A percentile compares a stretch with the other conserved stretches of the same genome.
Evolutionary conservation across 1,140 invertebrate species (phyloP).

Genomic region (Melipona quadrifasciata): DNA sequence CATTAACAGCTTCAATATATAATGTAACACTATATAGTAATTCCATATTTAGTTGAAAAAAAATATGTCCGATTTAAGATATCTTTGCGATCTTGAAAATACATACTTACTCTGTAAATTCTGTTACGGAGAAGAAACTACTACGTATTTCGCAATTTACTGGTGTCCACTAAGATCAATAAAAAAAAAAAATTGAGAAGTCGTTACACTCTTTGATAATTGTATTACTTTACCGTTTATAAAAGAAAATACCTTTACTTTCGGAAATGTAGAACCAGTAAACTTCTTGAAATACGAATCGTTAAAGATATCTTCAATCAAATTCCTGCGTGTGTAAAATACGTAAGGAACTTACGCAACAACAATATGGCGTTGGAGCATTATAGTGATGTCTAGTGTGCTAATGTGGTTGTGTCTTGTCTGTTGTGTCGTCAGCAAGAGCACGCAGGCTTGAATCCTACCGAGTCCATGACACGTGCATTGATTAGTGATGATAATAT

Average conservation of each 20-base stretch:
- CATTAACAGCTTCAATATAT: slow-evolving; percentile 41
- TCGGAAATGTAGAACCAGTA: background rate
- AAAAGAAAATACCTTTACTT: no score
- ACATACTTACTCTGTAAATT: background rate
- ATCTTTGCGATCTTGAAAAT: slow-evolving; percentile 28
- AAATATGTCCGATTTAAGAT: slow-evolving; percentile 58
- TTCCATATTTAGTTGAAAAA: slow-evolving; percentile 71
- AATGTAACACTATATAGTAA: slow-evolving; percentile 64
- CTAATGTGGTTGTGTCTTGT: slow-evolving; percentile 85
- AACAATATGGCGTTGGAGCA: slow-evolving; percentile 75
- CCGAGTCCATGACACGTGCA: slow-evolving; percentile 95
- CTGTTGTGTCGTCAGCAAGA: slow-evolving; percentile 90
- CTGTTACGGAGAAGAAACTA: background rate
- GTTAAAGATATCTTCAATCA: slow-evolving; percentile 64
- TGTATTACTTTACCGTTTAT: background rate
- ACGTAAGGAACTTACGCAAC: slow-evolving; percentile 65
- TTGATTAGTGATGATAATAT: slow-evolving; percentile 94
- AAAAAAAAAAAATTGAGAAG: background rate
- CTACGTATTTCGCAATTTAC: background rate
- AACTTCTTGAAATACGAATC: slow-evolving; percentile 46
- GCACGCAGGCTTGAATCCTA: slow-evolving; percentile 91
- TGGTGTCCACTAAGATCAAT: background rate
- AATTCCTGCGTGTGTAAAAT: slow-evolving; percentile 70
- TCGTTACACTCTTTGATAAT: background rate
- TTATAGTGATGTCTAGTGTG: slow-evolving; percentile 82